A percentile compares a stretch with the other conserved stretches of the same genome.
These are phyloP conservation scores for Drosophila paucipuncta DNA, from an alignment of 2,888 invertebrate species.

Conservation along the genomic window DNA sequence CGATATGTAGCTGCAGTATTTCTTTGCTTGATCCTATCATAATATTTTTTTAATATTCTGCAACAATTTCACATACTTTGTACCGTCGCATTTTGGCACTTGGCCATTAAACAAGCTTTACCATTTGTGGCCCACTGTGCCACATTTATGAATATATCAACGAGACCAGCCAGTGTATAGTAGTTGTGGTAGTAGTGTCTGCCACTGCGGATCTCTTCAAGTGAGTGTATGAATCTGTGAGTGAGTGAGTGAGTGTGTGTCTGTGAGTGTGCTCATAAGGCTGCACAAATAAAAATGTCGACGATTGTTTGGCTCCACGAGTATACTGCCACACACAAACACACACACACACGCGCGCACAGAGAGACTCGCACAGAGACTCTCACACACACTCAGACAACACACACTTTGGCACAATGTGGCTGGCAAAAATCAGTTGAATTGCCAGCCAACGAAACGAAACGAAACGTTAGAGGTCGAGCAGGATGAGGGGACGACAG, in stretches of 20 bases:
- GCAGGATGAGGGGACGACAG: background rate
- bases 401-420: constrained; percentile 29
- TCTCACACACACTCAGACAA: background rate
- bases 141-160: constrained; percentile 79
- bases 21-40: constrained; percentile 34
- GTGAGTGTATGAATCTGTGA: constrained; percentile 36
- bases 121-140: constrained; percentile 71
- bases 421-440: constrained; percentile 57
- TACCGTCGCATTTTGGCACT: constrained; percentile 61
- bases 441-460: constrained; percentile 35
- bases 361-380: background rate
- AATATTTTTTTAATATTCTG: constrained; percentile 75
- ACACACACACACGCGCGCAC: constrained; percentile 7
- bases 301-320: constrained; percentile 59
- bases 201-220: constrained; percentile 55
- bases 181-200: constrained; percentile 31
- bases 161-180: constrained; percentile 38
- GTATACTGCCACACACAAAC: constrained; percentile 14
- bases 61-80: constrained; percentile 36
- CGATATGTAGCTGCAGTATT: constrained; percentile 61
- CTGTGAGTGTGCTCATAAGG: constrained; percentile 62
- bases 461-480: constrained; percentile 1
- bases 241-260: constrained; percentile 32
- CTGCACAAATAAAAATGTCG: constrained; percentile 78
- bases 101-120: constrained; percentile 74